Evolutionary conservation across 2,797 vertebrate species (phyloP).

Genomic region (Miichthys miiuy): DNA sequence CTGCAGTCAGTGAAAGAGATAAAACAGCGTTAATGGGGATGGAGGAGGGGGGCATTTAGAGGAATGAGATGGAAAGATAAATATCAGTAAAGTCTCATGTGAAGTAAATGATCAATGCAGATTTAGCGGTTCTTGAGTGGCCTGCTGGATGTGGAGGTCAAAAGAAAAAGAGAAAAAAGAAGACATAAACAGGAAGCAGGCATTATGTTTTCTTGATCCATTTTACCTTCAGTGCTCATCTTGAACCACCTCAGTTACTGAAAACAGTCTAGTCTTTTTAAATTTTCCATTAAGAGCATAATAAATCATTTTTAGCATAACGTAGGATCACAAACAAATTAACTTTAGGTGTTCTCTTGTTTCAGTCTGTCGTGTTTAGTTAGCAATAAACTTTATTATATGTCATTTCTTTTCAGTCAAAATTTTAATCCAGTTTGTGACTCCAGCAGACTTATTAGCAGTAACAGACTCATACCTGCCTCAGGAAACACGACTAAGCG

Average conservation of each 20-base stretch:
- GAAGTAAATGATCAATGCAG: slow-evolving; percentile 17
- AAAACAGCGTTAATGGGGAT: slow-evolving; percentile 19
- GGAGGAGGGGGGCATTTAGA: slow-evolving; percentile 10
- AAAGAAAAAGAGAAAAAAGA: neutral
- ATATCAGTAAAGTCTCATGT: neutral
- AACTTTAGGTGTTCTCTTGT: neutral
- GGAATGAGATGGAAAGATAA: slow-evolving; percentile 16
- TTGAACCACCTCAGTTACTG: neutral
- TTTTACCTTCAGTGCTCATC: neutral
- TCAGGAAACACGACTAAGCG: neutral
- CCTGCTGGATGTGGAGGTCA: neutral
- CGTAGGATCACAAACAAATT: neutral
- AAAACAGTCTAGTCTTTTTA: neutral
- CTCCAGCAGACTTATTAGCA: slow-evolving; percentile 1
- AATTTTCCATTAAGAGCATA: neutral
- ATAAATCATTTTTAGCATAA: neutral
- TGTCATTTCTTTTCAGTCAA: neutral
- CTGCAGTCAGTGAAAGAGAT: slow-evolving; percentile 11
- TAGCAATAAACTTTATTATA: no score
- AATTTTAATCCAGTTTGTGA: neutral
- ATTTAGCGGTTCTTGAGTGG: neutral
- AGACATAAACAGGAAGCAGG: neutral
- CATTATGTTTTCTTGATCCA: neutral
- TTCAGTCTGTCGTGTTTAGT: neutral
- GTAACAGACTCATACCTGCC: neutral